Evolutionary conservation across 2,797 vertebrate genomes (phyloP).

Genomic region (Falco novaeseelandiae): DNA sequence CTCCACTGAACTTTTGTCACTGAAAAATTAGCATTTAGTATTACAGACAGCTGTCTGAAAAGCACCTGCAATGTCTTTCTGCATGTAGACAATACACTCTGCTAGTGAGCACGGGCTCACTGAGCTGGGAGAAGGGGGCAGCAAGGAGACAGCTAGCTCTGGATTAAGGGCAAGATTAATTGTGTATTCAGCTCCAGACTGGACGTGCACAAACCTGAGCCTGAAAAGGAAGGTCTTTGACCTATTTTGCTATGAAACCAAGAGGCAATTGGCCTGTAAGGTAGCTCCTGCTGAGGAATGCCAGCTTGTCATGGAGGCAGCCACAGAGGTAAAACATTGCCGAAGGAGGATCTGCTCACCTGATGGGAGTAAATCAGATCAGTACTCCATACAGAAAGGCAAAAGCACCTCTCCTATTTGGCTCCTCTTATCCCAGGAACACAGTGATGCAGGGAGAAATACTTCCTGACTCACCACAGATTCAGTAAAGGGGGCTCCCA

Average conservation of each 20-base stretch:
- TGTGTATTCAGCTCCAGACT: background rate
- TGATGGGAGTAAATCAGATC: background rate
- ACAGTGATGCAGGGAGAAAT: background rate
- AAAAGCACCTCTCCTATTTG: background rate
- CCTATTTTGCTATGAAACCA: background rate
- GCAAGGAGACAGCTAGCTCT: background rate
- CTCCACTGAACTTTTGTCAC: background rate
- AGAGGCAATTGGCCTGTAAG: background rate
- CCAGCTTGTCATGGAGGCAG: background rate
- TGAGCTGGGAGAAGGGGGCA: background rate
- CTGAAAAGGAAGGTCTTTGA: background rate
- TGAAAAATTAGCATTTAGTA: background rate
- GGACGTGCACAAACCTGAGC: background rate
- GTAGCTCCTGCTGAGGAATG: background rate
- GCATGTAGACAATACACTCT: background rate
- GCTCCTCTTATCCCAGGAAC: background rate
- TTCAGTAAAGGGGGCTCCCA: conserved; percentile 19
- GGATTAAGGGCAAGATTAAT: background rate
- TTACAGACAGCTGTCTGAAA: background rate
- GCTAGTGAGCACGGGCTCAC: background rate
- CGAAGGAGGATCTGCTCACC: background rate
- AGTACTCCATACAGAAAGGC: background rate
- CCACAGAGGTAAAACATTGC: background rate
- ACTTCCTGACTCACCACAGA: conserved; percentile 7
- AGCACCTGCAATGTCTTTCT: background rate